Base-by-base conservation (phyloP, 2,888 invertebrate species). In the Bombyx huttoni region DNA sequence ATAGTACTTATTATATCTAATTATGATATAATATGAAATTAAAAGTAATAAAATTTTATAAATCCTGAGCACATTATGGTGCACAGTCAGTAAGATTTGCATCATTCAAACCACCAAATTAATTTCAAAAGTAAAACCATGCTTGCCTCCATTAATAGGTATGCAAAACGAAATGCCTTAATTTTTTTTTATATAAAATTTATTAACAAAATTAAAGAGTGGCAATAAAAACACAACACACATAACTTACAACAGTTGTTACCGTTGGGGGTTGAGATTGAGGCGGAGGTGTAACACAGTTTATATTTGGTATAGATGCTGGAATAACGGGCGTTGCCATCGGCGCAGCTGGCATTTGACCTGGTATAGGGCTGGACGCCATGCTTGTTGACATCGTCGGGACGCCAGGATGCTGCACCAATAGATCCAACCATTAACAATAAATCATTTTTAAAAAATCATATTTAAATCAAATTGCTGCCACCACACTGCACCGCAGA, bases 381-480 rank as follows among this genome's bases (percentile, higher is more conserved):
- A 81, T 63, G 53, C 84, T 84, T 33, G 87, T 85, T 3, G 86
- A 82, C 50, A 84, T 78, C 8, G 87, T 83, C 48, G 81, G 71
- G 49, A 81, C 84, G n/a, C 86, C 86, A 3, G 86, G 77, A 53
- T 81, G 84, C 78, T 84, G 74, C 55, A 55, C 56, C 57, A 61
- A 70, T 55, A 64, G 52, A 64, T 47, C 56, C 57, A 49, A 10
- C 56, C 50, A 66, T 58, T 59, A 63, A 34, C 34, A 34, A 47
- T 3, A 40, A 13, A 50, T 51, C 68, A 69, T 62, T 64, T 61
- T 59, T 61, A 66, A 66, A 68, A 68, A 47, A 49, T 52, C 49
- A n/a, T n/a, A n/a, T n/a, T n/a, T n/a, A n/a, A n/a, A n/a, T n/a
- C 52, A 58, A 56, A 65, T 55, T 58, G 57, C 51, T 57, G 62